These are phyloP conservation scores for Scrobipalpa costella DNA, from an alignment of 2,888 invertebrate genomes.

Conservation along the genomic window DNA sequence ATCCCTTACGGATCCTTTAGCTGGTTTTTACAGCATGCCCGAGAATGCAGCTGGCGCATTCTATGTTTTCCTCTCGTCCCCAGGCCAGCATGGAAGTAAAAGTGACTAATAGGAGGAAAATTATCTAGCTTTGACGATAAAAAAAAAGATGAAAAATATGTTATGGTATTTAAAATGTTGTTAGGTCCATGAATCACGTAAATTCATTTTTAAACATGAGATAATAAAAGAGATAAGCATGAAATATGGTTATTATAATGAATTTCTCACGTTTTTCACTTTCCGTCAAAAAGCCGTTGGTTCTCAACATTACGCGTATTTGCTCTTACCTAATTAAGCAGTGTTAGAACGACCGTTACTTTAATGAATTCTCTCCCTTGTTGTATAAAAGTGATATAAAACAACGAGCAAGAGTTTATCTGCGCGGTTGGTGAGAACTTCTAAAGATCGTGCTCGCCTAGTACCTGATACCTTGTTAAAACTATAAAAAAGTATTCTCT, in stretches of 20 bases:
- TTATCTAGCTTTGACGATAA: background rate
- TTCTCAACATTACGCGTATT: constrained; percentile 14
- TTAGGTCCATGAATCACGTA: background rate
- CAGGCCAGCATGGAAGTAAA: too few species aligned
- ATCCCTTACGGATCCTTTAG: too few species aligned
- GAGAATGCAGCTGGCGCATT: too few species aligned
- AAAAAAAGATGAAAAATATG: background rate
- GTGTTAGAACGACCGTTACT: constrained; percentile 29
- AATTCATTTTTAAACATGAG: background rate
- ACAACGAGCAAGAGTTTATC: constrained; percentile 18
- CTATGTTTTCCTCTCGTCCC: too few species aligned
- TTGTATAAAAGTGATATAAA: constrained; percentile 26
- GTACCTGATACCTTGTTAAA: background rate
- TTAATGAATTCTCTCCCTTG: constrained; percentile 29
- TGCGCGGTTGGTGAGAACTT: background rate
- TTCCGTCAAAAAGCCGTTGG: constrained; percentile 18
- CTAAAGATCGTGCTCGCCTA: background rate
- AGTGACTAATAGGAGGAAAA: too few species aligned
- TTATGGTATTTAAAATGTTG: background rate
- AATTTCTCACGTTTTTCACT: constrained; percentile 22
- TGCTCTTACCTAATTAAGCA: constrained; percentile 28
- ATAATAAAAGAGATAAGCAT: background rate
- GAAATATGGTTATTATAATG: constrained; percentile 10
- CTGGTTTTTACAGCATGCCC: too few species aligned
- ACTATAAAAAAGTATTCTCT: too few species aligned